phyloP scores from a whole-genome alignment of 2,888 invertebrate genomes.

The Melinopterus prodromus region DNA sequence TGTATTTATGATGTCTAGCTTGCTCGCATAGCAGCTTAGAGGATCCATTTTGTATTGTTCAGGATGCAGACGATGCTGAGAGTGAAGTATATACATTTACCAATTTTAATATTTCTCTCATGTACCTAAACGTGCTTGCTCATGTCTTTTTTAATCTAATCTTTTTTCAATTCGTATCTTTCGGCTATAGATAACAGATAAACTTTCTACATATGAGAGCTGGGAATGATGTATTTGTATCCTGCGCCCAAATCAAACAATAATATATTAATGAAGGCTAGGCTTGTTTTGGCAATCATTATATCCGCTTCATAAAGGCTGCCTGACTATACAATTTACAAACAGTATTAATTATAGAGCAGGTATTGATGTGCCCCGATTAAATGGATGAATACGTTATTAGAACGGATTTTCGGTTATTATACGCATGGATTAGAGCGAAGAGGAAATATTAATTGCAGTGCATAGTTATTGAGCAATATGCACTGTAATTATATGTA shows the following conservation, averaged over 20 bases:
- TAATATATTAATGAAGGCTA: not conserved
- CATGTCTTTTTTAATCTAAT: too few species aligned
- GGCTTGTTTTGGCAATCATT: not conserved
- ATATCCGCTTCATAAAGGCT: not conserved
- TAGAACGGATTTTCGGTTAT: not conserved
- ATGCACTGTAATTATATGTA: too few species aligned
- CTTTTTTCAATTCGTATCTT: too few species aligned
- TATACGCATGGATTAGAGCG: not conserved
- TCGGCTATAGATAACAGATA: too few species aligned
- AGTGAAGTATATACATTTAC: not conserved
- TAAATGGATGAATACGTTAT: not conserved
- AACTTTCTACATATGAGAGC: too few species aligned
- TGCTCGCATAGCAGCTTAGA: not conserved
- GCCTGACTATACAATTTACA: not conserved
- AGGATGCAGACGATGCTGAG: not conserved
- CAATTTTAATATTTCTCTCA: not conserved
- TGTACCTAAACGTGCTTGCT: too few species aligned
- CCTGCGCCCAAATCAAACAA: not conserved
- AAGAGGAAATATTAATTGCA: not conserved
- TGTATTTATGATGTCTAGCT: slow-evolving; percentile 4
- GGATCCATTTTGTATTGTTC: not conserved
- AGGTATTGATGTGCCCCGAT: not conserved
- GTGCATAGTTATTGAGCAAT: not conserved
- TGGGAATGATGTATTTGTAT: not conserved
- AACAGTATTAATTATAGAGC: not conserved